Base-by-base conservation (phyloP, 2,113 vertebrate species). In the Probosciger aterrimus region DNA sequence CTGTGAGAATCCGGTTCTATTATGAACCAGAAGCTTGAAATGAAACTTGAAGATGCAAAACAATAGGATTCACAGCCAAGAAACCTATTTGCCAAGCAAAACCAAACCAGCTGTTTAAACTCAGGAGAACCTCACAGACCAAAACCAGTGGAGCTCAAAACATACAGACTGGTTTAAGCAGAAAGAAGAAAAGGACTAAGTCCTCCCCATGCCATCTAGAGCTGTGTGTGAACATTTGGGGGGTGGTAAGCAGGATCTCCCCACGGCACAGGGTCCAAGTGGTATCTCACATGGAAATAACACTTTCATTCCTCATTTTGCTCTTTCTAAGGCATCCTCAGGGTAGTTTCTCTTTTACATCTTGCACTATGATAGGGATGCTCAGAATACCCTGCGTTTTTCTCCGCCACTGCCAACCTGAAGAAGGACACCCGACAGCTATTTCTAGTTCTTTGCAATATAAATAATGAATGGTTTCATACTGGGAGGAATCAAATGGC, bases 381-480 rank as follows among this genome's bases (percentile, higher is more conserved):
- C 57, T 82, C 43, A 4, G 52, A 41, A 80, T 35, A 31, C 62
- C 9, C 37, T 5, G 18, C 8, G 0, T n/a, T 39, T 60, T 35
- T 30, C 80, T n/a, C 63, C 43, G 69, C 68, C 79, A 19, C 2
- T 46, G 47, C 74, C 80, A 81, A 24, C 44, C 86, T 80, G 52
- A 46, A 88, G 73, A 75, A 3, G 2, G 87, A 73, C 84, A 94
- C 82, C 73, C 71, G 81, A 86, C 88, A 89, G 81, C 52, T 80
- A 92, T 90, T 91, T 41, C 92, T 74, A 70, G 69, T 64, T 39
- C 82, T 79, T 57, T 2, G 5, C 82, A 37, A 47, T 70, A 86
- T 95, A 94, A 96, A 93, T 95, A 96, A 95, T 76, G 44, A 83
- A 79, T 16, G 49, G 81, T 41, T 91, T 78, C 91, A 79, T n/a